Evolutionary conservation across 1,140 invertebrate genomes (phyloP).

Genomic region (Conus ventricosus): DNA sequence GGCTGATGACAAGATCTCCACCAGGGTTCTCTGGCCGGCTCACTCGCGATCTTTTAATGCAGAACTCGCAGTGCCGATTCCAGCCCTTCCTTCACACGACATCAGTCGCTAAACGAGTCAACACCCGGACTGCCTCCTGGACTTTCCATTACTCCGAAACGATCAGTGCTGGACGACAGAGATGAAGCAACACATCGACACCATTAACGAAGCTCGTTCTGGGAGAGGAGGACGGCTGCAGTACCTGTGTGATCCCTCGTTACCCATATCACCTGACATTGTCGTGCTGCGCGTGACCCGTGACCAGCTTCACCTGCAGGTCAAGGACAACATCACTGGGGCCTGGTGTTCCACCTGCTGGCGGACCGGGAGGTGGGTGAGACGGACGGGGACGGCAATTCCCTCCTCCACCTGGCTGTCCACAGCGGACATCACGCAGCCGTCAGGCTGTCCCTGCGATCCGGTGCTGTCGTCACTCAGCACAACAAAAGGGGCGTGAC

Average conservation of each 20-base stretch:
- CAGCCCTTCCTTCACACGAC: background rate
- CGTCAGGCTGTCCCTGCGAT: background rate
- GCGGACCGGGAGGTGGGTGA: slow-evolving; percentile 12
- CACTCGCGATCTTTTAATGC: background rate
- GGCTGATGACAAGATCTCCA: background rate
- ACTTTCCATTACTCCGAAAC: background rate
- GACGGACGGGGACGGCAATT: background rate
- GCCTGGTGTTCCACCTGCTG: slow-evolving; percentile 19
- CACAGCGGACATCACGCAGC: background rate
- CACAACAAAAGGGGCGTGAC: background rate
- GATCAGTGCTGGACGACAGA: background rate
- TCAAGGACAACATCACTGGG: background rate
- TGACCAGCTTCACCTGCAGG: background rate
- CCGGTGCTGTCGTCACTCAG: background rate
- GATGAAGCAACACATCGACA: background rate
- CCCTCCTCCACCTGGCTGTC: slow-evolving; percentile 6
- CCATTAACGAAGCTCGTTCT: background rate
- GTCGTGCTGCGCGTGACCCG: background rate
- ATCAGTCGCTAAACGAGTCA: too few species aligned
- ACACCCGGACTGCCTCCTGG: background rate
- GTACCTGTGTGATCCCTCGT: slow-evolving; percentile 4
- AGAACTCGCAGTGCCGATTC: background rate
- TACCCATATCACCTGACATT: background rate
- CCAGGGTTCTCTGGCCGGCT: background rate
- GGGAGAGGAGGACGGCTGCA: background rate